Evolutionary conservation across 2,888 invertebrate species (phyloP), one percentile per base, ranked within the genome.

Genomic region (Dioctria linearis): DNA sequence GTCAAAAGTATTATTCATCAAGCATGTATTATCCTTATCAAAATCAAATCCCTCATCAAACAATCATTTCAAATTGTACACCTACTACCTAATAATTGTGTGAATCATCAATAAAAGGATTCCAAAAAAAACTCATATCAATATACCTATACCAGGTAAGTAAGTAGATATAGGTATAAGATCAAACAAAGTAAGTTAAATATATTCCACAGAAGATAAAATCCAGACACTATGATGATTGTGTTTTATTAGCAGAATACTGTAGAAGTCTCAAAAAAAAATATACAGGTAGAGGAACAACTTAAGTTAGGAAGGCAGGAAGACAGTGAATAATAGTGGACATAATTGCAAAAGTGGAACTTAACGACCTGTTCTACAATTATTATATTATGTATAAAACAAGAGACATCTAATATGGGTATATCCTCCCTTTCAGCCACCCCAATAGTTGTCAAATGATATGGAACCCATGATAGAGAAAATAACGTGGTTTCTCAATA

Each of bases 1-100:
- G 46, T 46, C 6, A 67, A 25, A 46, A 67, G 43, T 67, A 67
- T 46, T 67, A 67, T 67, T 67, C 67, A 67, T 46, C 67, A 25
- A 42, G 49, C 25, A 8, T 25, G 25, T 67, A 25, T 67, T 67
- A 67, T 67, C 67, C 66, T 67, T 49, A 67, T 67, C 67, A 46
- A 67, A 46, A 67, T 67, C 67, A 67, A 67, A 46, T 25, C 46
- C 67, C 67, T 67, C 67, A 67, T 67, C 67, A 67, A 67, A 67
- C 8, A 46, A 43, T 46, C 67, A 67, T 67, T 67, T 67, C 46
- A 6, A n/a, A 13, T 42, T 46, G 49, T 67, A 13, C 13, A n/a
- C 13, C 43, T 42, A 67, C 67, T 40, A 67, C 67, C 25, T n/a
- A 8, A 25, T 40, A 25, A 25, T 25, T 25, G 2, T 25, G 25